Conservation (phyloP, 2,797 vertebrate species). For the Erethizon dorsatum region DNA sequence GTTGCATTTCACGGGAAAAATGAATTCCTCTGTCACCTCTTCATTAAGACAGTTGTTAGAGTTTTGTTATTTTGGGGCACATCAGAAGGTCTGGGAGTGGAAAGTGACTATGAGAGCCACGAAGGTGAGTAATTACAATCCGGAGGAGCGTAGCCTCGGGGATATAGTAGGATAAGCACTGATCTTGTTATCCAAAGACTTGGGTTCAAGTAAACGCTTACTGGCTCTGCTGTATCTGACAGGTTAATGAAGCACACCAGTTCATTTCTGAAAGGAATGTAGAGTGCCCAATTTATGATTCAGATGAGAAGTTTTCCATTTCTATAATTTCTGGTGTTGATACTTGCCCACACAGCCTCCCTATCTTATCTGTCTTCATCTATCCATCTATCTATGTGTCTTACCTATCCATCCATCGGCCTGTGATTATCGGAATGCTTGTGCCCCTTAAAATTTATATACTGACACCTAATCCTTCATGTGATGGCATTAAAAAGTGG, state of each 20-base stretch:
- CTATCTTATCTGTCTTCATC: not conserved
- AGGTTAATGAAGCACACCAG: not conserved
- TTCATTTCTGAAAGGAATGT: not conserved
- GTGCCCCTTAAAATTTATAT: not conserved
- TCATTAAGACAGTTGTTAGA: not conserved
- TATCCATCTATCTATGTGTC: not conserved
- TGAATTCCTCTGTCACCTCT: not conserved
- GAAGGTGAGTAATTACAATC: not conserved
- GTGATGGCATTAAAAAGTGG: not conserved
- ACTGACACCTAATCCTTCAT: not conserved
- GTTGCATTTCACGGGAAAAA: constrained; percentile 29
- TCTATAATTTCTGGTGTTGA: not conserved
- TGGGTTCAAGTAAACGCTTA: not conserved
- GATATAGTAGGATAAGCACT: not conserved
- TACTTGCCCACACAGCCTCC: not conserved
- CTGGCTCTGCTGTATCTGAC: not conserved
- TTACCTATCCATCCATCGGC: not conserved
- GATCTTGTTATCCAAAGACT: constrained; percentile 1
- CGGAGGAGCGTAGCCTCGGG: not conserved
- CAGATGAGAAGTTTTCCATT: not conserved
- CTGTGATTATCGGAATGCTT: not conserved
- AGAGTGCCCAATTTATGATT: not conserved
- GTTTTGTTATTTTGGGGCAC: not conserved
- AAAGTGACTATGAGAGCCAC: not conserved
- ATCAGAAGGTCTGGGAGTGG: not conserved